These are phyloP conservation scores for Rhabdophis nuchalis DNA, from an alignment of 2,797 vertebrate species.

Conservation along the genomic window DNA sequence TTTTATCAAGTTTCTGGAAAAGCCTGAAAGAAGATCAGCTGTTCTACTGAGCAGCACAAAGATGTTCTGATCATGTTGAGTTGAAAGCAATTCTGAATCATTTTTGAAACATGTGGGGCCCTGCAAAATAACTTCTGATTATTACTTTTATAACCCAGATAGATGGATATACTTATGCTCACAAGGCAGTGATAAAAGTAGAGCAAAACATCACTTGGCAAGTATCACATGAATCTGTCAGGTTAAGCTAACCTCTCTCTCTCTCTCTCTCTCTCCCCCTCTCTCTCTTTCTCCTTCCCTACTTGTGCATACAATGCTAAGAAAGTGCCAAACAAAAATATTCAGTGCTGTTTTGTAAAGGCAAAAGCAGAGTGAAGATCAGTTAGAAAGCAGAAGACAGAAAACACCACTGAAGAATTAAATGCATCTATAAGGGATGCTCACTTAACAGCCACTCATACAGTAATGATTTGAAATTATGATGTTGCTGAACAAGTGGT, in stretches of 20 bases:
- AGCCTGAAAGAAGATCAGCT: not conserved
- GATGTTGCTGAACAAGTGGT: not conserved
- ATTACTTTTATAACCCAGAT: not conserved
- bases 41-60: not conserved
- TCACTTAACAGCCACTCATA: not conserved
- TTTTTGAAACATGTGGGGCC: not conserved
- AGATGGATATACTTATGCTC: not conserved
- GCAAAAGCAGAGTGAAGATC: not conserved
- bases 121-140: not conserved
- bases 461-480: not conserved
- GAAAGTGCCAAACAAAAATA: not conserved
- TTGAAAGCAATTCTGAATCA: not conserved
- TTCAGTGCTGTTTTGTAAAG: not conserved
- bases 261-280: not conserved
- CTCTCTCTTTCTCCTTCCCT: not conserved
- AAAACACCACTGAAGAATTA: not conserved
- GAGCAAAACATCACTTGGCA: not conserved
- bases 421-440: not conserved
- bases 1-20: not conserved
- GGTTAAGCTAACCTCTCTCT: not conserved
- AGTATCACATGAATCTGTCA: not conserved
- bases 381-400: not conserved
- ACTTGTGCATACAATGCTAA: not conserved
- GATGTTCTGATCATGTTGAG: not conserved
- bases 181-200: slow-evolving; percentile 3